Evolutionary conservation across 1,140 invertebrate species (phyloP).

Genomic region (Sminthurides bifidus): DNA sequence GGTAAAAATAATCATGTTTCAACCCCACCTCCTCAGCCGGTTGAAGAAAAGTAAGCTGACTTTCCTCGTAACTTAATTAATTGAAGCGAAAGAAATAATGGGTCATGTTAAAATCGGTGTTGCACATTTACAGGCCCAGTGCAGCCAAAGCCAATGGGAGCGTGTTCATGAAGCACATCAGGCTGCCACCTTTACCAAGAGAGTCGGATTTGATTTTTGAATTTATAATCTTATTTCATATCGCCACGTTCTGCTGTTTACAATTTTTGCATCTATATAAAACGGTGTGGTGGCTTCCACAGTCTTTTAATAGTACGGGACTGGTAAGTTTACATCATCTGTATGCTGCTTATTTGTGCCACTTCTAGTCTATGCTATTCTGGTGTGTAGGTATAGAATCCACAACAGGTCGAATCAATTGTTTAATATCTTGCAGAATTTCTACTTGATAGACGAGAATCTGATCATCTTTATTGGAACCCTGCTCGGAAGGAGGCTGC

Average conservation of each 20-base stretch:
- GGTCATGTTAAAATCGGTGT: too few species aligned
- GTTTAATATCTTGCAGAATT: constrained; percentile 61
- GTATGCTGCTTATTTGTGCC: too few species aligned
- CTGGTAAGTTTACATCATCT: constrained; percentile 58
- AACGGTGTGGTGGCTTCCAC: constrained; percentile 92
- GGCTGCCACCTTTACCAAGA: neutral
- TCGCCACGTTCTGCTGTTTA: constrained; percentile 18
- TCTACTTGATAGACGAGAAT: constrained; percentile 83
- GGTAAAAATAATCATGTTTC: too few species aligned
- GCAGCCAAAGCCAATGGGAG: too few species aligned
- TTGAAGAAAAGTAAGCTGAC: too few species aligned
- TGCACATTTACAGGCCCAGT: too few species aligned
- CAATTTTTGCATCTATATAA: constrained; percentile 92
- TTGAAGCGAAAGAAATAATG: too few species aligned
- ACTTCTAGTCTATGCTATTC: too few species aligned
- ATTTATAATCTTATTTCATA: constrained; percentile 19
- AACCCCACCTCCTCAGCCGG: too few species aligned
- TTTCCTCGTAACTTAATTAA: too few species aligned
- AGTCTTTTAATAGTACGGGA: constrained; percentile 74
- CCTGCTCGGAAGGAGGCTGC: constrained; percentile 61
- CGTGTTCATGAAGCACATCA: constrained; percentile 7
- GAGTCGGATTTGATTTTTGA: constrained; percentile 1
- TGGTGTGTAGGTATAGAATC: too few species aligned
- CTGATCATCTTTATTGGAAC: constrained; percentile 68
- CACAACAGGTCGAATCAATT: neutral